These are phyloP conservation scores for Pantherophis vulpinus DNA, from an alignment of 2,797 vertebrate species.

Conservation along the genomic window DNA sequence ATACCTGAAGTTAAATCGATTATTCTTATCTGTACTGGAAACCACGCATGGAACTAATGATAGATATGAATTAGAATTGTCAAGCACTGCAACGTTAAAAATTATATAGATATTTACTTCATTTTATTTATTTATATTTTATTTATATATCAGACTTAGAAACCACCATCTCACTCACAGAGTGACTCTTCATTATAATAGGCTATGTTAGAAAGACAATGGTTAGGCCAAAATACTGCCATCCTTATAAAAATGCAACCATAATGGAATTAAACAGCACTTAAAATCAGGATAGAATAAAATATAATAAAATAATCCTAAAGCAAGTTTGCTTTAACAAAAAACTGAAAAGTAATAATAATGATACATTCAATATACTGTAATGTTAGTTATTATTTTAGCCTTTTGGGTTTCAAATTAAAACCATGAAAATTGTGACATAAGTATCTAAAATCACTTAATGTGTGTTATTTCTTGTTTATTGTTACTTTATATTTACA, in stretches of 20 bases:
- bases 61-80: background rate
- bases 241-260: background rate
- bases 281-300: background rate
- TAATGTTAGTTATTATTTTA: background rate
- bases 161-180: background rate
- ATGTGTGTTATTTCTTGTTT: background rate
- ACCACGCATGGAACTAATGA: background rate
- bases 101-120: background rate
- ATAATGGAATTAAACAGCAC: background rate
- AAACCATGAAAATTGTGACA: background rate
- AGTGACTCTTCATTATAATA: background rate
- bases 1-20: background rate
- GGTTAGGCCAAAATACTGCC: background rate
- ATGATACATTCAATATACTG: background rate
- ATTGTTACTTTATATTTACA: background rate
- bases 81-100: background rate
- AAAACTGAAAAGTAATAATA: background rate
- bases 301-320: background rate
- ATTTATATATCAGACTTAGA: background rate
- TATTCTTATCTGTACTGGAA: background rate
- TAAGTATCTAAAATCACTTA: background rate
- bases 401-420: background rate
- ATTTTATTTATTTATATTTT: background rate
- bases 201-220: background rate
- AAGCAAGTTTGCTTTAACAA: background rate